A percentile compares a stretch with the other conserved stretches of the same genome.
Conservation (phyloP, 2,888 invertebrate species). For the Drosophila nigricruria region DNA sequence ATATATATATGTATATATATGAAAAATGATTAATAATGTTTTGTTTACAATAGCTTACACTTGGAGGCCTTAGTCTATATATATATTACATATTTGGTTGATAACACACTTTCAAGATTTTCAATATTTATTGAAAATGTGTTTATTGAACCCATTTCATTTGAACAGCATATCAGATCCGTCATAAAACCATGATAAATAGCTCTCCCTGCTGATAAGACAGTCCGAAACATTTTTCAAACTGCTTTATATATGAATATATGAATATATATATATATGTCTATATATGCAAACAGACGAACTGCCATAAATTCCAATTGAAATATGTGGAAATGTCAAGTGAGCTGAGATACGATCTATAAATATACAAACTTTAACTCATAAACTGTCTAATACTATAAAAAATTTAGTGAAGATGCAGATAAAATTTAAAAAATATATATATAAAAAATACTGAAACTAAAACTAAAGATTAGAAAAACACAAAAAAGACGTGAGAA, state of each 20-base stretch:
- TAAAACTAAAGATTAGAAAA: conserved; percentile 10
- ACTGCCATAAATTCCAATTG: conserved; percentile 31
- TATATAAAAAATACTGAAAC: too few relatives aligned
- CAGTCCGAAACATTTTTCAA: conserved; percentile 1
- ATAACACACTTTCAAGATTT: conserved; percentile 9
- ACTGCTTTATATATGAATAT: background rate
- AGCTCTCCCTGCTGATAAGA: conserved; percentile 27
- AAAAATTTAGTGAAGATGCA: conserved; percentile 9
- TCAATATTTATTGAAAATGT: conserved; percentile 36
- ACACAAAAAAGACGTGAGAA: background rate
- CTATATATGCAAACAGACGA: background rate
- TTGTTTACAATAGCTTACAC: conserved; percentile 1
- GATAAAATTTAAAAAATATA: conserved; percentile 26
- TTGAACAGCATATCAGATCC: conserved; percentile 21
- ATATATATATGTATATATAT: background rate
- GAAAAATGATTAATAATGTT: background rate
- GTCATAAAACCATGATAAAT: conserved; percentile 26
- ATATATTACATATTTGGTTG: conserved; percentile 10
- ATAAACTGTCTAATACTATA: conserved; percentile 1
- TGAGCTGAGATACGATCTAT: conserved; percentile 35
- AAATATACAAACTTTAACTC: conserved; percentile 8
- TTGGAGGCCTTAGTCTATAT: background rate
- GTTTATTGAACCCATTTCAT: conserved; percentile 49
- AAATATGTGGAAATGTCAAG: conserved; percentile 33
- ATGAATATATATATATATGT: background rate